These are phyloP conservation scores for Leptobrachium leishanense DNA, from an alignment of 2,113 vertebrate genomes.

Conservation along the genomic window DNA sequence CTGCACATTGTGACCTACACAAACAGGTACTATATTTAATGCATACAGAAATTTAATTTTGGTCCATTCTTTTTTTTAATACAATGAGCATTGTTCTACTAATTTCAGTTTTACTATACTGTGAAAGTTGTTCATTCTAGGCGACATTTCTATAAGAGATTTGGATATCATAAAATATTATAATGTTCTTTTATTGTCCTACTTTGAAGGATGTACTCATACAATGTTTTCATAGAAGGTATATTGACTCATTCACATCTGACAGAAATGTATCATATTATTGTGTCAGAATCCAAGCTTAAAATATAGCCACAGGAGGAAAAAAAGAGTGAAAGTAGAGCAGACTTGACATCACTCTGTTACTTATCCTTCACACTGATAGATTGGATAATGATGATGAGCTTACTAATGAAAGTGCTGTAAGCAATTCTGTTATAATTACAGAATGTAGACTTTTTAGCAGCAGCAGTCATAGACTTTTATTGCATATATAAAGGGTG, in stretches of 20 bases:
- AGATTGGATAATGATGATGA: slow-evolving; percentile 38
- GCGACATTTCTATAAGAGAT: no score
- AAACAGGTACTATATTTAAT: no score
- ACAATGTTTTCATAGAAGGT: slow-evolving; percentile 1
- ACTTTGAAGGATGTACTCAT: neutral
- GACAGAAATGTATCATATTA: slow-evolving; percentile 18
- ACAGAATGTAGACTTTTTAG: slow-evolving; percentile 26
- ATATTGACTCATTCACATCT: slow-evolving; percentile 4
- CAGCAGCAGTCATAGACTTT: neutral
- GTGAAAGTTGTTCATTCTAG: no score
- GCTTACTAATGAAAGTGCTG: slow-evolving; percentile 35
- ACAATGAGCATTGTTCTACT: no score
- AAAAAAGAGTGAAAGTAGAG: neutral
- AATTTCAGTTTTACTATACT: no score
- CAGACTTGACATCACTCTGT: neutral
- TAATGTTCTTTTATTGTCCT: no score
- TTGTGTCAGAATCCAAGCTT: neutral
- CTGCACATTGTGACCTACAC: no score
- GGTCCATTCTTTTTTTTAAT: no score
- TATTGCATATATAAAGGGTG: slow-evolving; percentile 6
- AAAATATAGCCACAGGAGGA: neutral
- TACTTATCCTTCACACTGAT: slow-evolving; percentile 3
- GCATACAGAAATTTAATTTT: no score
- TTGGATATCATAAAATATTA: no score
- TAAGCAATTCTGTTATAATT: slow-evolving; percentile 39